A percentile compares a stretch with the other conserved stretches of the same genome.
Conservation (phyloP, 2,888 invertebrate genomes). For the Lasioglossum villosulum region DNA sequence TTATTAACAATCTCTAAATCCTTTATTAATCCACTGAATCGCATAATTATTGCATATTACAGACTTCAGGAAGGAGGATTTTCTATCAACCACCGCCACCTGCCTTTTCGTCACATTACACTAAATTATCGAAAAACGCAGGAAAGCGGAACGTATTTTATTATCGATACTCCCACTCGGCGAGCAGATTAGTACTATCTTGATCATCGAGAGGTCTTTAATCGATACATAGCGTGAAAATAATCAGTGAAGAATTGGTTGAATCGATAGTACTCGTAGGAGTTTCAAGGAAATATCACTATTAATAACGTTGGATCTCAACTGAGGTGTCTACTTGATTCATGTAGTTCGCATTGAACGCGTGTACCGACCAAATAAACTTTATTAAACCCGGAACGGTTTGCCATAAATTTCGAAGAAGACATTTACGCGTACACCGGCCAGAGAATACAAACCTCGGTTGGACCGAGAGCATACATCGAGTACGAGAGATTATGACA, state of each 20-base stretch:
- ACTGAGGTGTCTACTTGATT: neutral
- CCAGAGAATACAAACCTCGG: neutral
- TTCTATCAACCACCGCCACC: neutral
- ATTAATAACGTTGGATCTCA: slow-evolving; percentile 20
- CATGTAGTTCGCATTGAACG: neutral
- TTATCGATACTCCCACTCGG: slow-evolving; percentile 31
- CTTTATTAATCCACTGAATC: neutral
- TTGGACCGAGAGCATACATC: neutral
- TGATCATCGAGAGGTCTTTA: slow-evolving; percentile 9
- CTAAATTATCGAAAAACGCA: neutral
- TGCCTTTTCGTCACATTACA: neutral
- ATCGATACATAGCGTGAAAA: slow-evolving; percentile 45
- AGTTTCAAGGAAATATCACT: slow-evolving; percentile 13
- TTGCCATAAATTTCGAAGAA: neutral
- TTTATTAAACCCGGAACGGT: neutral
- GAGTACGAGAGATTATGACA: neutral
- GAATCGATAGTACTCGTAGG: neutral
- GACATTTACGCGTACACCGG: neutral
- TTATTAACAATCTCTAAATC: no score
- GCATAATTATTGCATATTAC: neutral
- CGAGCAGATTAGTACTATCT: slow-evolving; percentile 41
- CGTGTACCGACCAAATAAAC: neutral
- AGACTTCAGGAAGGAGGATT: neutral
- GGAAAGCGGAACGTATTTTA: neutral
- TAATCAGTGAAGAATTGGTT: slow-evolving; percentile 35